These are phyloP conservation scores for Grammomys dolichurus DNA, from an alignment of 2,113 vertebrate genomes.

Conservation along the genomic window DNA sequence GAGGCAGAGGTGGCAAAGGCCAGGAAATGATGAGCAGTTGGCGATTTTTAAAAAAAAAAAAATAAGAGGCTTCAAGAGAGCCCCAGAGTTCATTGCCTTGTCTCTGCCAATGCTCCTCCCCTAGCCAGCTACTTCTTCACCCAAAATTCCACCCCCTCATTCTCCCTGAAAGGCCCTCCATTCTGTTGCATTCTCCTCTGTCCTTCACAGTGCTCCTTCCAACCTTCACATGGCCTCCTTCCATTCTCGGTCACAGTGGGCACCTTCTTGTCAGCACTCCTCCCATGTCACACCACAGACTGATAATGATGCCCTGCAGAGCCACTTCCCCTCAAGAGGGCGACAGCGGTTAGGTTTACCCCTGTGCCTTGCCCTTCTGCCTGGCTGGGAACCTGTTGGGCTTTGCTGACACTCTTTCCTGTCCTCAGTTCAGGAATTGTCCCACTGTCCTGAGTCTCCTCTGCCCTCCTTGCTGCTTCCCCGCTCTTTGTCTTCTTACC, in stretches of 20 bases:
- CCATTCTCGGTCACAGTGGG: background rate
- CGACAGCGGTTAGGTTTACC: background rate
- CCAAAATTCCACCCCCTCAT: too few relatives aligned
- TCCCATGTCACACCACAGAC: too few relatives aligned
- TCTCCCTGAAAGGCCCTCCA: background rate
- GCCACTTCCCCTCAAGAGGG: background rate
- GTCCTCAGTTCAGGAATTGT: background rate
- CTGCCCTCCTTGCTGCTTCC: background rate
- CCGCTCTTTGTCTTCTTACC: background rate
- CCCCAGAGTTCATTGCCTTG: too few relatives aligned
- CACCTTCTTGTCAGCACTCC: background rate
- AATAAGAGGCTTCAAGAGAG: background rate
- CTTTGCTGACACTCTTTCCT: background rate
- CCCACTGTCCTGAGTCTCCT: background rate
- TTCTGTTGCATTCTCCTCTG: background rate
- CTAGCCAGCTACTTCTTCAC: background rate
- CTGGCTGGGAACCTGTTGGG: background rate
- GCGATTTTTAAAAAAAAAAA: background rate
- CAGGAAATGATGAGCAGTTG: background rate
- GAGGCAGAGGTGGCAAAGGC: background rate
- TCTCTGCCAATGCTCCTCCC: too few relatives aligned
- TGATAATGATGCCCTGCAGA: background rate
- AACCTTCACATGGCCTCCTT: rapidly evolving
- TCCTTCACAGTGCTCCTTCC: background rate
- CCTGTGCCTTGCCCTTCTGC: background rate